These are phyloP conservation scores for Hemicordylus capensis DNA, from an alignment of 2,113 vertebrate species.

Conservation along the genomic window DNA sequence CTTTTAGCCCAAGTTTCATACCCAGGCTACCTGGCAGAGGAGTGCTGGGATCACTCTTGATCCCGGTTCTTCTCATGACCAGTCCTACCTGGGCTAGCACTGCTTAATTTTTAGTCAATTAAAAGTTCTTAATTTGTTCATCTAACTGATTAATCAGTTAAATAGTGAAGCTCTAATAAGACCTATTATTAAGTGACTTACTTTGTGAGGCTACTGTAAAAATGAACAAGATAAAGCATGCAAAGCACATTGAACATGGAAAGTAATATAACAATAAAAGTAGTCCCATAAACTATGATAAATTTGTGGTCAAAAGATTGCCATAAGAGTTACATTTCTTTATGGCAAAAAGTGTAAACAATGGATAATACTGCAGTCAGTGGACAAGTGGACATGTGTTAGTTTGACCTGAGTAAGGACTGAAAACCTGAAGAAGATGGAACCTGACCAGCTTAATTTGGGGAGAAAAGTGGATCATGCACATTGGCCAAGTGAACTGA, in stretches of 20 bases:
- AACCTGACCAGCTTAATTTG: neutral
- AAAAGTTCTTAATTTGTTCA: no score
- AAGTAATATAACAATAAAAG: neutral
- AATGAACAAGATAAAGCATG: no score
- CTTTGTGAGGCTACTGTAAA: neutral
- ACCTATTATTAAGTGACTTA: neutral
- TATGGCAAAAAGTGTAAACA: neutral
- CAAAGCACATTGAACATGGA: neutral
- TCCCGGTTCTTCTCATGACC: no score
- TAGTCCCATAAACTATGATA: neutral
- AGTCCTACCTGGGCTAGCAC: no score
- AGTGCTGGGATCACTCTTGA: no score
- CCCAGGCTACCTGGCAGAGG: no score
- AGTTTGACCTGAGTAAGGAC: neutral
- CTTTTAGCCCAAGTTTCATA: no score
- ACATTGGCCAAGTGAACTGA: neutral
- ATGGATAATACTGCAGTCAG: neutral
- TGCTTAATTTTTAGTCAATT: no score
- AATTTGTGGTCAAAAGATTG: neutral
- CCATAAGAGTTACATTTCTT: neutral
- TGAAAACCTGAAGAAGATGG: neutral
- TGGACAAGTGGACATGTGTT: no score
- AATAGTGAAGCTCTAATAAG: neutral
- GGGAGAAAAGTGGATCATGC: conserved; percentile 23
- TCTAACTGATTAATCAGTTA: no score